phyloP scores from a whole-genome alignment of 2,888 invertebrate species.

The Tenthredo amoena region DNA sequence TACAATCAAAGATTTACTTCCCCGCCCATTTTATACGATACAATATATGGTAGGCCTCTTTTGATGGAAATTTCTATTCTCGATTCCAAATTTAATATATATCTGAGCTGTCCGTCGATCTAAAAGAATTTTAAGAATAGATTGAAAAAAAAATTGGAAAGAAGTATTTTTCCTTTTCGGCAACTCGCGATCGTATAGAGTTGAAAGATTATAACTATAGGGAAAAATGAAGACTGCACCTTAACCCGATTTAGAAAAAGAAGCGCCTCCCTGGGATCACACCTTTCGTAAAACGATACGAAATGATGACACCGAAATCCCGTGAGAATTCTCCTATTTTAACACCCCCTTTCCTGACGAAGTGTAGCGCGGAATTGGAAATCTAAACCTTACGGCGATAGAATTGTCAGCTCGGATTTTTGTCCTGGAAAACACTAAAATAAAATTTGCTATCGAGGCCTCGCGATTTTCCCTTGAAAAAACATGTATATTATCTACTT shows the following conservation, averaged over 20 bases:
- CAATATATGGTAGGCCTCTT: neutral
- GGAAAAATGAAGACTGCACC: neutral
- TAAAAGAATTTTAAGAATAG: neutral
- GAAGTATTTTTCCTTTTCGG: neutral
- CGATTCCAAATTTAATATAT: neutral
- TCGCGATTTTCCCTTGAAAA: neutral
- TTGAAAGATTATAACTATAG: neutral
- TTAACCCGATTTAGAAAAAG: conserved; percentile 10
- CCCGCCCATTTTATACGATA: neutral
- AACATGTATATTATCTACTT: neutral
- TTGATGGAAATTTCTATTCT: neutral
- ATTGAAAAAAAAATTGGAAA: neutral
- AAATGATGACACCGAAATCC: conserved; percentile 5
- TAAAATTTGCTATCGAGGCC: neutral
- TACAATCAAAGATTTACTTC: neutral
- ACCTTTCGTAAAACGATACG: conserved; percentile 34
- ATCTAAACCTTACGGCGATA: neutral
- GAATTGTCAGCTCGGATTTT: neutral
- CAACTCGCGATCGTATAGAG: neutral
- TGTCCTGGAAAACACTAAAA: neutral
- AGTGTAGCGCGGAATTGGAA: neutral
- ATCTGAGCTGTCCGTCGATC: neutral
- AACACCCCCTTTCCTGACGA: neutral
- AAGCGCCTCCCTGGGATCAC: neutral
- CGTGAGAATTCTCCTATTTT: conserved; percentile 37